Conservation (phyloP, 2,888 invertebrate genomes). For the Onchidella celtica region DNA sequence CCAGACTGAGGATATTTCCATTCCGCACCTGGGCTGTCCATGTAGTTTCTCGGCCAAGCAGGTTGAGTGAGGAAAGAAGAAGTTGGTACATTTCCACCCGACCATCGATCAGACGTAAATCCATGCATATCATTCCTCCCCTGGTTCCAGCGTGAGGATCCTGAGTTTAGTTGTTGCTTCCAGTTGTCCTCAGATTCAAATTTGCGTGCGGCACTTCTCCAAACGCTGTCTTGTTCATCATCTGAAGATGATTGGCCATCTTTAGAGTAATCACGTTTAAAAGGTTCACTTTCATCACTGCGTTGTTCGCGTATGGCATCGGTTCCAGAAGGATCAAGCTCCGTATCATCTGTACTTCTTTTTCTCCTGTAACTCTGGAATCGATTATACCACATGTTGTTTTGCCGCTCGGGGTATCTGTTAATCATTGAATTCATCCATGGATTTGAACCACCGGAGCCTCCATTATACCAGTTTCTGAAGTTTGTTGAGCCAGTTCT, state of each 20-base stretch:
- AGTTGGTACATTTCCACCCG: neutral
- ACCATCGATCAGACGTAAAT: neutral
- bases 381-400: neutral
- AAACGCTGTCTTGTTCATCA: slow-evolving; percentile 5
- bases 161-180: neutral
- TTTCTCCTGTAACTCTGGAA: neutral
- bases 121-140: neutral
- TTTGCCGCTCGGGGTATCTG: neutral
- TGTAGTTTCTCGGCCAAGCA: slow-evolving; percentile 18
- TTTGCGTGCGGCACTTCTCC: slow-evolving; percentile 26
- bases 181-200: neutral
- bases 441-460: neutral
- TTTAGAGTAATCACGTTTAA: neutral
- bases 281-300: neutral
- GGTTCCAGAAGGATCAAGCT: neutral
- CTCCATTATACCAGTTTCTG: neutral
- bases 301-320: neutral
- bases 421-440: neutral
- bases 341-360: neutral
- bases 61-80: neutral
- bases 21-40: neutral
- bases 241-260: neutral
- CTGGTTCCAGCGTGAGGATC: neutral
- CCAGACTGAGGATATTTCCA: neutral
- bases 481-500: too few relatives aligned